Evolutionary conservation across 2,888 invertebrate genomes (phyloP), one percentile per base, ranked within the genome.

Genomic region (Meiosimyza platycephala): DNA sequence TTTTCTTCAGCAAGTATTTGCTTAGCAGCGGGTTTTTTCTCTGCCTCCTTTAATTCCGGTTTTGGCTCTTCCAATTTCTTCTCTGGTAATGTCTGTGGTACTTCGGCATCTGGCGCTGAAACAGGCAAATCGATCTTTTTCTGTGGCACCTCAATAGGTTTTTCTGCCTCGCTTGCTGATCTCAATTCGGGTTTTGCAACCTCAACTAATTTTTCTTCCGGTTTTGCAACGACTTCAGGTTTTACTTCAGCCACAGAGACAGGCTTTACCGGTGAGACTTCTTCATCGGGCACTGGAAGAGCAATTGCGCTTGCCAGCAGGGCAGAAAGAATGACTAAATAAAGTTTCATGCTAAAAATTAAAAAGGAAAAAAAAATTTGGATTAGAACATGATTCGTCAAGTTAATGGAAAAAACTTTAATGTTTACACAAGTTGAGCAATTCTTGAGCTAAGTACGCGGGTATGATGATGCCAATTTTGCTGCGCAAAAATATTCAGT

Each of bases 251-350:
- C 75, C 9, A 80, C 78, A 50, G 80, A 83, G 40, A 82, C 76
- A 28, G 82, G 77, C 65, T 77, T 74, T n/a, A 80, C 75, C 3
- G 80, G 78, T 63, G 84, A 80, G 12, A 81, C 82, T 71, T 84
- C 85, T 76, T 85, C 85, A 78, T 85, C 85, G 72, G 85, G 85
- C 16, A 85, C 78, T 12, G 85, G 85, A n/a, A 82, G 76, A 65
- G 84, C 76, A 54, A 83, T 81, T 13, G 80, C 84, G 75, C 81
- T 78, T 52, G 79, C 80, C 73, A 83, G 80, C 69, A 85, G 77
- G 63, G 82, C 81, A 74, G 83, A 80, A 68, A 85, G 73, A 65
- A 85, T 80, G 72, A 83, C 78, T 74, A 85, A 76, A 79, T 85
- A 85, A 76, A 81, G 82, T 79, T 86, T 85, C 85, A 86, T 85